Conservation (phyloP, 2,888 invertebrate species). For the Blera fallax region DNA sequence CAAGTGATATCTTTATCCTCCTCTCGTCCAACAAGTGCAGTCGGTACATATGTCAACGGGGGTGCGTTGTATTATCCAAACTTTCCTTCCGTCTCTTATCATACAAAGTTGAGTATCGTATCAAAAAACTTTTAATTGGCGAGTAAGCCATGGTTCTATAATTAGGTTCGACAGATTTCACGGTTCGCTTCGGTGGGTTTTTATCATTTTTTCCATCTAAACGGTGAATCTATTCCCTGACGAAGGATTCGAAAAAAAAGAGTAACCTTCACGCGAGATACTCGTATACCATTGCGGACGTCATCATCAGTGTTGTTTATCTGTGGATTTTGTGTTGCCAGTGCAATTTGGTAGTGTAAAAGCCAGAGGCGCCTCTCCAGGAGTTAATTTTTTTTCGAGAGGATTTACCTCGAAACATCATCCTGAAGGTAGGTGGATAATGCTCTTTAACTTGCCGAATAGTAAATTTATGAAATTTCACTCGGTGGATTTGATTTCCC, state of each 20-base stretch:
- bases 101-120: background rate
- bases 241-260: background rate
- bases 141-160: background rate
- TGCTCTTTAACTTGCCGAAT: background rate
- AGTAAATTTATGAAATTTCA: background rate
- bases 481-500: background rate
- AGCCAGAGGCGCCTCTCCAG: background rate
- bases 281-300: background rate
- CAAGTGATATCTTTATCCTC: background rate
- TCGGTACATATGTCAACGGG: background rate
- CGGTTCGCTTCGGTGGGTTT: background rate
- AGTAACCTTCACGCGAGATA: background rate
- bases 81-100: background rate
- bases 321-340: background rate
- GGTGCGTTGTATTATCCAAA: background rate
- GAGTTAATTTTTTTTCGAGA: background rate
- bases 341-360: background rate
- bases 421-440: background rate
- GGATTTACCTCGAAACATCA: background rate
- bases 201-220: background rate
- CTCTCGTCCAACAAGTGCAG: slow-evolving; percentile 12
- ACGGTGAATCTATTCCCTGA: background rate
- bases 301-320: background rate
- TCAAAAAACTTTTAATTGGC: slow-evolving; percentile 20
- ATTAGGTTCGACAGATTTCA: slow-evolving; percentile 1